A percentile compares a stretch with the other conserved stretches of the same genome.
phyloP scores from a whole-genome alignment of 2,113 vertebrate genomes.

The Hepsetus odoe region DNA sequence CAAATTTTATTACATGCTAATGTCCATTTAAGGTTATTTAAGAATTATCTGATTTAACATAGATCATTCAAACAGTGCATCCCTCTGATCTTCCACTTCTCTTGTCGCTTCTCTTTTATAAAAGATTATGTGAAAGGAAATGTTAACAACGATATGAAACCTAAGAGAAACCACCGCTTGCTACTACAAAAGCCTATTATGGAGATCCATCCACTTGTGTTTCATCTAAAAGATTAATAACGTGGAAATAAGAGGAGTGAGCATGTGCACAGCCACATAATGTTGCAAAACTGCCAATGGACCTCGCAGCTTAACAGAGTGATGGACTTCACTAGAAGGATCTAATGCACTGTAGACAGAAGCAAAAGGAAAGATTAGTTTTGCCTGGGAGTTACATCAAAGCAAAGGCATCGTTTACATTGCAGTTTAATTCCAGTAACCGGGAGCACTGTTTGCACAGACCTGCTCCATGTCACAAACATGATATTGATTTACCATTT shows the following conservation, averaged over 20 bases:
- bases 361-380: slow-evolving; percentile 30
- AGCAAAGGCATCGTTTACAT: slow-evolving; percentile 34
- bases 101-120: too few relatives aligned
- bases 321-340: slow-evolving; percentile 7
- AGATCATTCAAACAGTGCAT: neutral
- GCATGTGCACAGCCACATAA: neutral
- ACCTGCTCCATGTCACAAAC: slow-evolving; percentile 31
- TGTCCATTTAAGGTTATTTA: neutral
- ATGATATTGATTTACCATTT: slow-evolving; percentile 56
- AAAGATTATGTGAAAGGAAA: neutral
- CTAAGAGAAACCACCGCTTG: too few relatives aligned
- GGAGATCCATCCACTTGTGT: too few relatives aligned
- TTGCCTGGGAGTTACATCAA: slow-evolving; percentile 30
- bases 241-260: neutral
- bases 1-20: slow-evolving; percentile 1
- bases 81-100: neutral
- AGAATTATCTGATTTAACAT: neutral
- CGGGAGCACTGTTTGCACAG: slow-evolving; percentile 38
- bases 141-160: neutral
- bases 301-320: slow-evolving; percentile 5
- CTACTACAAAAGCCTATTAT: neutral
- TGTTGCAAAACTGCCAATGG: slow-evolving; percentile 1
- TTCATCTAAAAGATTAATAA: neutral
- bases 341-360: slow-evolving; percentile 22
- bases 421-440: slow-evolving; percentile 33